A percentile compares a stretch with the other conserved stretches of the same genome.
Evolutionary conservation across 2,888 invertebrate species (phyloP).

Genomic region (Trissolcus brochymenae): DNA sequence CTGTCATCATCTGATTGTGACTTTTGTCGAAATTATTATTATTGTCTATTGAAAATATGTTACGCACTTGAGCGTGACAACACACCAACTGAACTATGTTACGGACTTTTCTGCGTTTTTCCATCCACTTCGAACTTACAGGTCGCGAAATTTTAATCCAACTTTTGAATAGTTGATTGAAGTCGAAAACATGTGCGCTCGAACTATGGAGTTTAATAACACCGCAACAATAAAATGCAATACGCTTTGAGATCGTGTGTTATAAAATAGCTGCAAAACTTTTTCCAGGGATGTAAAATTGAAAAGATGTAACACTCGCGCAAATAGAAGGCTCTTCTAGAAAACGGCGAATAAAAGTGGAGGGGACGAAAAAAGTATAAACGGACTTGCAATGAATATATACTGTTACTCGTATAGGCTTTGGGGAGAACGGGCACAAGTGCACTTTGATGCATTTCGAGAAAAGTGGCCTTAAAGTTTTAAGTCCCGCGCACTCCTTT

Average conservation of each 20-base stretch:
- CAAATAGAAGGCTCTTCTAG: background rate
- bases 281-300: background rate
- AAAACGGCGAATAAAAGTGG: too few species aligned
- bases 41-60: too few species aligned
- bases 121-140: too few species aligned
- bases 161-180: slow-evolving; percentile 4
- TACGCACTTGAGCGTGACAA: too few species aligned
- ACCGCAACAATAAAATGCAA: too few species aligned
- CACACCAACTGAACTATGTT: too few species aligned
- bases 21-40: too few species aligned
- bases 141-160: background rate
- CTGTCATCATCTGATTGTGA: too few species aligned
- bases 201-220: too few species aligned
- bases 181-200: background rate
- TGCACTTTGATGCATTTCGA: slow-evolving; percentile 30
- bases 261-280: too few species aligned
- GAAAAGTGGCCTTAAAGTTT: slow-evolving; percentile 41
- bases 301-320: background rate
- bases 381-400: slow-evolving; percentile 18
- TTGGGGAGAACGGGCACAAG: slow-evolving; percentile 16
- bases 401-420: slow-evolving; percentile 13
- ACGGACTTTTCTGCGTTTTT: too few species aligned
- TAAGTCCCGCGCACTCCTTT: slow-evolving; percentile 9
- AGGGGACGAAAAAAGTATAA: slow-evolving; percentile 5
- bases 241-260: too few species aligned